Base-by-base conservation (phyloP, 2,888 invertebrate genomes). In the Chydorus sphaericus region DNA sequence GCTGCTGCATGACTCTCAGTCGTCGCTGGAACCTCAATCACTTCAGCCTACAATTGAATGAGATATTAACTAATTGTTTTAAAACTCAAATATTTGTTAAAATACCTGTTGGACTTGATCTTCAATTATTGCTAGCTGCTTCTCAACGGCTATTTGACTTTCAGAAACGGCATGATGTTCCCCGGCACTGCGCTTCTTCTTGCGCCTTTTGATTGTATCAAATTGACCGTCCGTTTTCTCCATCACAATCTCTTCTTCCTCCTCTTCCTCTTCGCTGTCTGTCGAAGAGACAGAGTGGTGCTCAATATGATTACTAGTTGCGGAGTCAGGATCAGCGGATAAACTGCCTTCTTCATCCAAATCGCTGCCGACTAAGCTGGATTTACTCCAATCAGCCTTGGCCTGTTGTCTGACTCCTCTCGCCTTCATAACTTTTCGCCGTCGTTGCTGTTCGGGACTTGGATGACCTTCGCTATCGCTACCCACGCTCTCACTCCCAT, bases 391-490 rank as follows among this genome's bases (percentile, higher is more conserved):
- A 37, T 31, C 36, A 11, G 30, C 51, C 18, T 20, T 28, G 28
- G 26, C 23, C 85, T 86, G 51, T 88, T 73, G 0, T 85, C 86
- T 0, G 86, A 85, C 5, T 87, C 88, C 57, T 44, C 89, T 75
- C 5, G 88, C 85, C 14, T 88, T 76, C 1, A 58, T 57, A 36
- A 88, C 87, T 57, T 87, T 70, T 36, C 83, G 76, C 66, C 90
- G 89, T 58, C 87, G 75, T 8, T 88, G 72, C 67, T 89, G 88
- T 66, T 88, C 88, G 0, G 89, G 89, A 69, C 88, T 89, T 4
- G 87, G 88, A 62, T 81, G 78, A 1, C 89, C 89, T 67, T 90
- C 90, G 66, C 88, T 88, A 65, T 90, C 89, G 70, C 89, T 89
- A 6, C 90, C 90, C 0, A 90, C 90, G 65, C 88, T 88, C 2